Evolutionary conservation across 2,797 vertebrate genomes (phyloP).

Genomic region (Anableps anableps): DNA sequence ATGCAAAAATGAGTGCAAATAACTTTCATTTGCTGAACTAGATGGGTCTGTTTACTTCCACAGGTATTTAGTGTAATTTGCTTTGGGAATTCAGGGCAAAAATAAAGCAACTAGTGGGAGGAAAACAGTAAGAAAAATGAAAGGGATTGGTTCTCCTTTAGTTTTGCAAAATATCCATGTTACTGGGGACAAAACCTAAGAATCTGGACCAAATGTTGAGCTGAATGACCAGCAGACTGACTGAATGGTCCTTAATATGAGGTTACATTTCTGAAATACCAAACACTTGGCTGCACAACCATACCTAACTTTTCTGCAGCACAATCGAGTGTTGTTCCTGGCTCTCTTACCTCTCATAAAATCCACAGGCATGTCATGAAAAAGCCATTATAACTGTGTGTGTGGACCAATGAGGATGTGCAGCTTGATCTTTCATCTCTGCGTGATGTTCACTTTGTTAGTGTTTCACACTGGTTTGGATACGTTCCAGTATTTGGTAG

Average conservation of each 20-base stretch:
- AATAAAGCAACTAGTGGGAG: neutral
- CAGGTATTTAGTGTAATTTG: neutral
- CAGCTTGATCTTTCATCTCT: conserved; percentile 53
- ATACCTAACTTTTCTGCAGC: neutral
- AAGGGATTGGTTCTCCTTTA: neutral
- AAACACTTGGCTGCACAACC: neutral
- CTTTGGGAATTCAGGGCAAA: neutral
- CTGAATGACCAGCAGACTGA: neutral
- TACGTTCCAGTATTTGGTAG: conserved; percentile 21
- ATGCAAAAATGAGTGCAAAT: neutral
- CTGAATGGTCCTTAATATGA: neutral
- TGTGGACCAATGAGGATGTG: neutral
- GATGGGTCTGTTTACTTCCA: neutral
- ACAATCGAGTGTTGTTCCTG: neutral
- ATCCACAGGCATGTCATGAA: conserved; percentile 16
- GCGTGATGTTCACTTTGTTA: conserved; percentile 22
- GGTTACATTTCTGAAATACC: neutral
- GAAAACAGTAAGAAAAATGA: neutral
- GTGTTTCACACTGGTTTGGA: conserved; percentile 19
- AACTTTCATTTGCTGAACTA: neutral
- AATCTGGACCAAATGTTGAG: neutral
- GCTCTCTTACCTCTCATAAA: neutral
- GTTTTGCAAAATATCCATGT: neutral
- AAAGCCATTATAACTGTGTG: neutral
- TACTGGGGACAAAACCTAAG: neutral